Conservation (phyloP, 2,888 invertebrate genomes). For the Baronia brevicornis region DNA sequence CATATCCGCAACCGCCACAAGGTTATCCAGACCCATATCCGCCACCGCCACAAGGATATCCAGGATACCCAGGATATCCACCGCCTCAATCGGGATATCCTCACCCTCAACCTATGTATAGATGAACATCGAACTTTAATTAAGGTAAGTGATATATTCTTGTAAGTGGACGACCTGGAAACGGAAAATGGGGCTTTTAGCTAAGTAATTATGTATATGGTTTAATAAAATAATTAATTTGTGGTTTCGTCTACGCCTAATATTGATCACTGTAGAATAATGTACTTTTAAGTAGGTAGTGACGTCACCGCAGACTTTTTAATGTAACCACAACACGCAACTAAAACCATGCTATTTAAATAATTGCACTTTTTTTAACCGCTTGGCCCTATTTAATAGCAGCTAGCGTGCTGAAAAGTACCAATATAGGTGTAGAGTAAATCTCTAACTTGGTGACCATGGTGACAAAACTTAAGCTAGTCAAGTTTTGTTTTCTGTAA, state of each 20-base stretch:
- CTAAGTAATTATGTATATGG: background rate
- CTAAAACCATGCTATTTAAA: too few species aligned
- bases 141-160: constrained; percentile 23
- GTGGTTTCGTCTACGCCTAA: background rate
- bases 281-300: too few species aligned
- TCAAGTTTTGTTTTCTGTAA: too few species aligned
- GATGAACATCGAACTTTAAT: constrained; percentile 33
- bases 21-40: constrained; percentile 27
- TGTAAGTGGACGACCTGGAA: constrained; percentile 38
- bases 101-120: constrained; percentile 24
- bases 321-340: too few species aligned
- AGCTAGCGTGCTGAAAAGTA: too few species aligned
- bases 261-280: too few species aligned
- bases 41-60: constrained; percentile 20
- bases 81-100: constrained; percentile 26
- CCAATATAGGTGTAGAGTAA: too few species aligned
- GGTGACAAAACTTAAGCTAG: too few species aligned
- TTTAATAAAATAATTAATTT: constrained; percentile 3
- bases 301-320: too few species aligned
- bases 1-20: constrained; percentile 40
- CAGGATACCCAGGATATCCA: constrained; percentile 27
- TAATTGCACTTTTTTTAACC: too few species aligned
- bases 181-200: constrained; percentile 4
- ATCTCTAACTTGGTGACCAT: too few species aligned
- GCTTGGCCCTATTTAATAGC: too few species aligned